Evolutionary conservation across 37 sponge, comb jelly and placozoan species (phyloP), one percentile per base, ranked within the genome.

Genomic region (Halisarca cf. caerulea): DNA sequence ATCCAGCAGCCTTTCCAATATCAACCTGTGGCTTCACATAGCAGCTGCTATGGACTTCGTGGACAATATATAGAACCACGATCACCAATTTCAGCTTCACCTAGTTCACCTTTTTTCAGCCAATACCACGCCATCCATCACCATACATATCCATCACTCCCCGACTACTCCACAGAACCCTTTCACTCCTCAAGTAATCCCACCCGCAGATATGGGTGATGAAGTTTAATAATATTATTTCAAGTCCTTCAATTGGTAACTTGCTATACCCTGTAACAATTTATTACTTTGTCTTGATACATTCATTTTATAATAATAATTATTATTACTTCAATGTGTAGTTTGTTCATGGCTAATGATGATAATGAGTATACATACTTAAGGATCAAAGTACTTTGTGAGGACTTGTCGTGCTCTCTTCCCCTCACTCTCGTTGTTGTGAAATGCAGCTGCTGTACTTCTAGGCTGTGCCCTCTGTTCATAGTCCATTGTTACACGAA

Each of bases 391-490:
- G 38, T 72, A 72, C 42, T 40, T 35, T 23, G 74, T 72, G 5
- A 72, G 43, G 7, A 72, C 43, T 60, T 34, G 34, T 38, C 82
- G 14, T 5, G 64, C 44, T 44, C 42, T 83, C 36, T 83, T 83
- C 2, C 83, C 83, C 24, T 83, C 83, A 9, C 2, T n/a, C 33
- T 83, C 72, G 40, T 83, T 83, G 39, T 53, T 33, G 41, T 83
- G 64, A 27, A 28, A 11, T 35, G 38, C 17, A 7, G 74, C 11
- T 72, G 18, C 23, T 39, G 9, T 34, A 34, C 7, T 9, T 20
- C 42, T 6, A 7, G 83, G 83, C 39, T 83, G 83, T 28, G 42
- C 64, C 37, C 9, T 9, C 33, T 37, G 43, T 51, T 83, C 71
- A 43, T 83, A 66, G 3, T 58, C 53, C 43, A 83, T 66, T 38